Percentiles rank a stretch among this genome's conserved stretches.
Conservation (phyloP, 30 jellyfish, hydroid and myxozoan species). For the Phacellophora camtschatica region DNA sequence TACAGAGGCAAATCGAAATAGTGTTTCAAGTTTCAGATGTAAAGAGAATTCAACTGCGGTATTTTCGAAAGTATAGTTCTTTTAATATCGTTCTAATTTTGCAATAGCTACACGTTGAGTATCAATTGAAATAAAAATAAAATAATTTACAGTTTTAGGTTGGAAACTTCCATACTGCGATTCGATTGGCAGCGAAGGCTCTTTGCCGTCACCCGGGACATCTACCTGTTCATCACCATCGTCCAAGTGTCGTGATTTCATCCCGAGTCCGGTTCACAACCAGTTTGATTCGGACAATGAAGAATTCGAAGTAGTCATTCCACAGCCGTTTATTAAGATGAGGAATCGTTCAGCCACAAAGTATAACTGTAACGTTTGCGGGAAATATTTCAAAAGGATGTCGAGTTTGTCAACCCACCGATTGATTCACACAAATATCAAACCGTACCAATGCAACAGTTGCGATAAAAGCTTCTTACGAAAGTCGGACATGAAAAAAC, state of each 20-base stretch:
- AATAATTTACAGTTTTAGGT: background rate
- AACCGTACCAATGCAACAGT: slow-evolving; percentile 91
- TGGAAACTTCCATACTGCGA: slow-evolving; percentile 6
- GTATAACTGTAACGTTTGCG: slow-evolving; percentile 81
- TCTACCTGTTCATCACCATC: slow-evolving; percentile 19
- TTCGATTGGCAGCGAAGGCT: slow-evolving; percentile 15
- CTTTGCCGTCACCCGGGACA: slow-evolving; percentile 46
- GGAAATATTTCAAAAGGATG: slow-evolving; percentile 85
- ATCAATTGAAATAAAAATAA: too few relatives aligned
- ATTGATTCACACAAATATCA: slow-evolving; percentile 81
- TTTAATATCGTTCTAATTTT: too few relatives aligned
- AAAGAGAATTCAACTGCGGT: too few relatives aligned
- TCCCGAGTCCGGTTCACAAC: slow-evolving; percentile 11
- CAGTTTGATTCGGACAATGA: slow-evolving; percentile 35
- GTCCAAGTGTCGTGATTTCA: background rate
- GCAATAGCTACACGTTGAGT: too few relatives aligned
- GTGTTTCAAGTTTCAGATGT: too few relatives aligned
- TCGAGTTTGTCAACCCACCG: slow-evolving; percentile 94
- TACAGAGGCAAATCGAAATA: background rate
- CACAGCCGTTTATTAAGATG: slow-evolving; percentile 53
- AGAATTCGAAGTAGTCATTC: slow-evolving; percentile 56
- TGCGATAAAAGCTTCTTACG: slow-evolving; percentile 89
- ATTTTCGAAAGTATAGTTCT: background rate
- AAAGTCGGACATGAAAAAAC: slow-evolving; percentile 91
- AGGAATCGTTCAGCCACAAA: slow-evolving; percentile 16